Base-by-base conservation (phyloP, 2,888 invertebrate genomes). In the Monochamus alternatus region DNA sequence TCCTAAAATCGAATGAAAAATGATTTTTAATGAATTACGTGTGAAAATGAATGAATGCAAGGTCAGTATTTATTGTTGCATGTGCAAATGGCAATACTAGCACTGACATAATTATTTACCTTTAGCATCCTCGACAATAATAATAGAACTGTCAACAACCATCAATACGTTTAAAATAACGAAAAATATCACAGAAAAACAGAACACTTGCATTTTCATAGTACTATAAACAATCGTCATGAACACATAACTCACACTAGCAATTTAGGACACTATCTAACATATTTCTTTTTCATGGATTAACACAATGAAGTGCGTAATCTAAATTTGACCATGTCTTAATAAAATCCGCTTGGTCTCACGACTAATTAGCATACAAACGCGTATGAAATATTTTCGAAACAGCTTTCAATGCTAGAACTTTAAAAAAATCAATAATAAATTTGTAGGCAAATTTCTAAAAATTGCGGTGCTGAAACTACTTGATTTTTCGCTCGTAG, bases 81-180 rank as follows among this genome's bases (percentile, higher is more conserved):
- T 38, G 38, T 38, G 38, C 38, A 38, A 38, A 38, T 38, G 38
- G 5, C 5, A 38, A 38, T 38, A 38, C 3, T 38, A 3, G 5
- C 38, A 38, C 38, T 38, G 38, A 38, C 38, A 38, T 5, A 3
- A 38, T 38, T 38, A 38, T 73, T 75, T 84, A 86, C 86, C 86
- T 86, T 85, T 86, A 12, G 86, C 86, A 82, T 86, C 86, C 74
- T 86, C 86, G 32, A 86, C 82, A 65, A 86, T 83, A 70, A 86
- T 86, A 70, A 86, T 85, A 44, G 85, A 81, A 70, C 77, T 70
- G 70, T 74, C 69, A 71, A 76, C 72, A 62, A 78, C 73, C 72
- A 78, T 31, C 51, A 31, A 47, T 32, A 22, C 63, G 32, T 63
- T n/a, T 22, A 62, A 38, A 71, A 63, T 73, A 77, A 81, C 69